Percentiles rank a stretch among this genome's conserved stretches.
phyloP scores from a whole-genome alignment of 2,113 vertebrate genomes.

The Myotis yumanensis region DNA sequence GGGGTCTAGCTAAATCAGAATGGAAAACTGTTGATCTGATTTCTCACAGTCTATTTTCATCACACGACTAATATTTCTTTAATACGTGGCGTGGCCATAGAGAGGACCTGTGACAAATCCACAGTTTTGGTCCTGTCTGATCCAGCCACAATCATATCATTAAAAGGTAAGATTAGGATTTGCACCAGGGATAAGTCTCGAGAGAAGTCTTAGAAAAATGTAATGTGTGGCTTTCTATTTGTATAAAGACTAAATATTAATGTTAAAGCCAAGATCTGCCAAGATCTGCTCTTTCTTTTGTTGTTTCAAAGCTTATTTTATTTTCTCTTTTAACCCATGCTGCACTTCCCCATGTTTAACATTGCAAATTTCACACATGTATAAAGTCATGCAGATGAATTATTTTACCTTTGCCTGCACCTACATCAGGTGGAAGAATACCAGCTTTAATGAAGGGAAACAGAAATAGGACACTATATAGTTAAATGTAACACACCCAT shows the following conservation, averaged over 20 bases:
- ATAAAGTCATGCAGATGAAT: slow-evolving; percentile 85
- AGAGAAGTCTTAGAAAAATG: slow-evolving; percentile 36
- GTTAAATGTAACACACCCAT: slow-evolving; percentile 83
- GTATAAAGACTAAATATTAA: slow-evolving; percentile 9
- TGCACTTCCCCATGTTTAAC: slow-evolving; percentile 82
- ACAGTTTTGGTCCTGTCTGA: slow-evolving; percentile 18
- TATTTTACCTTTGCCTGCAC: slow-evolving; percentile 94
- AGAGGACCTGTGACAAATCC: slow-evolving; percentile 6
- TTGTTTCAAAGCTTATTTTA: slow-evolving; percentile 48
- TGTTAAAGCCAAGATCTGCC: slow-evolving; percentile 28
- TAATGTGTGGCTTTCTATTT: slow-evolving; percentile 20
- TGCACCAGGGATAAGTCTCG: neutral
- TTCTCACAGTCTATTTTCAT: neutral
- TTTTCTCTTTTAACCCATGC: slow-evolving; percentile 79
- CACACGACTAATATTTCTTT: neutral
- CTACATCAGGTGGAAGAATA: slow-evolving; percentile 91
- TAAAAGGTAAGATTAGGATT: slow-evolving; percentile 26
- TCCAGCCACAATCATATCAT: neutral
- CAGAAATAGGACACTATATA: slow-evolving; percentile 87
- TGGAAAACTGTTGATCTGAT: neutral
- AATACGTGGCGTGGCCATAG: neutral
- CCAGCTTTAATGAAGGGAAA: slow-evolving; percentile 87
- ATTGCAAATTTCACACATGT: slow-evolving; percentile 83
- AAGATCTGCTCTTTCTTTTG: slow-evolving; percentile 22
- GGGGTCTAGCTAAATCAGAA: neutral